Percentiles rank a stretch among this genome's conserved stretches.
These are phyloP conservation scores for Nannospalax galili DNA, from an alignment of 2,113 vertebrate genomes.

Conservation along the genomic window DNA sequence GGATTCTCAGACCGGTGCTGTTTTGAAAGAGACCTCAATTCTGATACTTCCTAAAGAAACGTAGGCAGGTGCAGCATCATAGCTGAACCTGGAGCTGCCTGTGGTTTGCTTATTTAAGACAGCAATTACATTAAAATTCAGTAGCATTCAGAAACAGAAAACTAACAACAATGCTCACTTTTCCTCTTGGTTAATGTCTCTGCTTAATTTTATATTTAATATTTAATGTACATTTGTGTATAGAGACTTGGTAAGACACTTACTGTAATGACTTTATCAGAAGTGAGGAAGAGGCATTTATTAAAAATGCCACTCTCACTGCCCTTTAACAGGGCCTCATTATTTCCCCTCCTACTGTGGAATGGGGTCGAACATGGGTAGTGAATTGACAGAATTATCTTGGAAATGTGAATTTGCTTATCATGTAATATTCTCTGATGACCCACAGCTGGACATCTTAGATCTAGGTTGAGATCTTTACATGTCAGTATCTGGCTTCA, in stretches of 20 bases:
- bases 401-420: conserved; percentile 83
- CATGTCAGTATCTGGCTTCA: conserved; percentile 67
- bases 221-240: conserved; percentile 74
- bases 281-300: conserved; percentile 77
- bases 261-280: conserved; percentile 82
- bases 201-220: conserved; percentile 81
- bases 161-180: conserved; percentile 10
- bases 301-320: conserved; percentile 77
- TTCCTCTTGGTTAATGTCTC: conserved; percentile 57
- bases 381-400: conserved; percentile 84
- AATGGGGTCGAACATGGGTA: conserved; percentile 74
- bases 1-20: background rate
- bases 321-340: conserved; percentile 81
- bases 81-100: conserved; percentile 54
- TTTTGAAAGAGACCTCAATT: background rate
- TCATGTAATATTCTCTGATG: conserved; percentile 78
- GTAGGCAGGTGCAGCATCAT: background rate
- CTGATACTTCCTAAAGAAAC: conserved; percentile 13
- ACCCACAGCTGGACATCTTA: conserved; percentile 78
- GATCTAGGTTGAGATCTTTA: conserved; percentile 67
- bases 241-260: conserved; percentile 73
- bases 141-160: conserved; percentile 44
- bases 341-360: conserved; percentile 84
- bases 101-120: conserved; percentile 47
- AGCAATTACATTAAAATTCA: conserved; percentile 39